Evolutionary conservation across 2,797 vertebrate genomes (phyloP).

Genomic region (Sebastes flavidus): DNA sequence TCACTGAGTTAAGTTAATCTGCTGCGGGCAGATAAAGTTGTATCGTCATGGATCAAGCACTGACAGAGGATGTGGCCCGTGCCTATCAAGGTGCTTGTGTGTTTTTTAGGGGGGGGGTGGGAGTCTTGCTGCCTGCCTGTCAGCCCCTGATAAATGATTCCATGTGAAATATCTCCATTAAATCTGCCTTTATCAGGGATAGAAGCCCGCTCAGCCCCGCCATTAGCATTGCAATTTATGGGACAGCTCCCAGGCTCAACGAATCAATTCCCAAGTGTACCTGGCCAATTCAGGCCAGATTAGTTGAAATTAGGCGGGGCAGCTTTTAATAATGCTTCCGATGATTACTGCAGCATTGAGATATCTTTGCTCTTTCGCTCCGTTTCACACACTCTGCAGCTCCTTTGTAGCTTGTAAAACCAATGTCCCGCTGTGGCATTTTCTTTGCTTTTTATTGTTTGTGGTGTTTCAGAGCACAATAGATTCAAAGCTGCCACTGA

Average conservation of each 20-base stretch:
- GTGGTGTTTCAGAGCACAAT: constrained; percentile 24
- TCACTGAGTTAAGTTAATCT: constrained; percentile 42
- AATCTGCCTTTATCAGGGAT: constrained; percentile 80
- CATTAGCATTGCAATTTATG: constrained; percentile 84
- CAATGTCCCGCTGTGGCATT: constrained; percentile 37
- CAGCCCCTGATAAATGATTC: constrained; percentile 85
- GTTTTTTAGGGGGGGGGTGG: neutral
- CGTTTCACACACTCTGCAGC: constrained; percentile 36
- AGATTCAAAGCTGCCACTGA: constrained; percentile 20
- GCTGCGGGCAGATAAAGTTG: constrained; percentile 54
- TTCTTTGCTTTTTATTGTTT: constrained; percentile 31
- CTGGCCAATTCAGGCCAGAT: constrained; percentile 77
- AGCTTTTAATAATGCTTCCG: constrained; percentile 70
- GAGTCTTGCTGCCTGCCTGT: constrained; percentile 68
- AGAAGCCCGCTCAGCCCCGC: constrained; percentile 53
- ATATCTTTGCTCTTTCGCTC: constrained; percentile 48
- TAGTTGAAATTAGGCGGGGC: constrained; percentile 71
- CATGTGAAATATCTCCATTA: constrained; percentile 85
- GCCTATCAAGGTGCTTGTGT: constrained; percentile 43
- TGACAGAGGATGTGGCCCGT: constrained; percentile 14
- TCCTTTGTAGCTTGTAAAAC: constrained; percentile 37
- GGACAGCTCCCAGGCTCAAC: constrained; percentile 67
- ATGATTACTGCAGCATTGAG: constrained; percentile 70
- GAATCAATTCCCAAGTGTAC: constrained; percentile 77
- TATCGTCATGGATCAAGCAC: constrained; percentile 40